Base-by-base conservation (phyloP, 2,797 vertebrate species). In the Sebastes cheni region DNA sequence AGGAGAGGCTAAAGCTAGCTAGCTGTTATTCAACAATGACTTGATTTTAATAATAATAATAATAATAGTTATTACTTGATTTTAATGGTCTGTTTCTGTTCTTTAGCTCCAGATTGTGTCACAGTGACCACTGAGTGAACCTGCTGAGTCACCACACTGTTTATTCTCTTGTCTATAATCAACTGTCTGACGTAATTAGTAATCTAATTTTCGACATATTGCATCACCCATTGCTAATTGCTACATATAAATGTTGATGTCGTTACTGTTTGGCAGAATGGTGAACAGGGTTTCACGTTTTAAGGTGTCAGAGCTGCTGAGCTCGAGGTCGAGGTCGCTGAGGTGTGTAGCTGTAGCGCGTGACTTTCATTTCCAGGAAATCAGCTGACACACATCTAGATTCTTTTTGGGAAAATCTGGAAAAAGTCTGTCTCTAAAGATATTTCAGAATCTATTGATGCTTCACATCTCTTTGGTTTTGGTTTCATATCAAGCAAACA, bases 1-100 rank as follows among this genome's bases (percentile, higher is more conserved):
- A 36, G 12, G 2, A 3, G 70, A 42, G 12, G 75, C 75, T 81
- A 75, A 56, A 12, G 72, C 67, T 76, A 82, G 76, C 69, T 81
- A 76, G 68, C 75, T 75, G 56, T 27, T 22, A 6, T 50, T n/a
- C 2, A 27, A 3, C 6, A 6, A 8, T 3, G 46, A 12, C 1
- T 34, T 5, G 22, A 2, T 36, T 66, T 27, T 8, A 32, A 27
- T 8, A n/a, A n/a, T n/a, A n/a, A n/a, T n/a, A n/a, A n/a, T n/a
- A n/a, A n/a, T n/a, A n/a, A n/a, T n/a, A n/a, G n/a, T n/a, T n/a
- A n/a, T n/a, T n/a, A 12, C 1, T 34, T 5, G 22, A 2, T 36
- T 66, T 27, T 8, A 32, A 27, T 8, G n/a, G 5, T 0, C 39
- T 29, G 42, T 32, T n/a, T 29, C 2, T 36, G 22, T 36, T 39